These are phyloP conservation scores for Aplocera efformata DNA, from an alignment of 2,888 invertebrate genomes.

Conservation along the genomic window DNA sequence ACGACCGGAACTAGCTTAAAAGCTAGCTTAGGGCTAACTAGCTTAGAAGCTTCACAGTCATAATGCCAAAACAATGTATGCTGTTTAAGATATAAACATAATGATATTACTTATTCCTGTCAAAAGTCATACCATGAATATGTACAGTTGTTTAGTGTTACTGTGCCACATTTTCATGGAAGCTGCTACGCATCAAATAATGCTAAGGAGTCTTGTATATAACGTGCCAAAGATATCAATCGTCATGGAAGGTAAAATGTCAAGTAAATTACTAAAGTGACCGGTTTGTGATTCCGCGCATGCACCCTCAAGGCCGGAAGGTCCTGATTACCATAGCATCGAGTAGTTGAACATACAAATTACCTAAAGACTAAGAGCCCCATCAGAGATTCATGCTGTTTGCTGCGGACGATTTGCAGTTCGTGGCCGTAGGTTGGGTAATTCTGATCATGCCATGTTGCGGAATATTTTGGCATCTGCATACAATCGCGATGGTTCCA, in stretches of 20 bases:
- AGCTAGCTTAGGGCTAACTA: no score
- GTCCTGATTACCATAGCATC: slow-evolving; percentile 48
- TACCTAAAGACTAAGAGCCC: slow-evolving; percentile 31
- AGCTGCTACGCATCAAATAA: no score
- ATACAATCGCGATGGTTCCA: slow-evolving; percentile 10
- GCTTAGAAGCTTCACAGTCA: no score
- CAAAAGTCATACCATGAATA: no score
- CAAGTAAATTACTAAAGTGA: slow-evolving; percentile 20
- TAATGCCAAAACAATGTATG: no score
- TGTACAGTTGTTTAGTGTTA: no score
- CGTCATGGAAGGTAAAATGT: slow-evolving; percentile 17
- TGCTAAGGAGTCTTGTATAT: no score
- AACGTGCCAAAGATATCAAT: slow-evolving; percentile 13
- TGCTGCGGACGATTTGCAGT: slow-evolving; percentile 26
- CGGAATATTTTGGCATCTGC: slow-evolving; percentile 36
- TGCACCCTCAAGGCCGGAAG: slow-evolving; percentile 53
- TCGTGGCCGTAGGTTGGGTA: slow-evolving; percentile 47
- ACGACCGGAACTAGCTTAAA: no score
- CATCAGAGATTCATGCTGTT: slow-evolving; percentile 56
- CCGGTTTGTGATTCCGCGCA: slow-evolving; percentile 35
- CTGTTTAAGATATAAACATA: no score
- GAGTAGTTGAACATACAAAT: slow-evolving; percentile 47
- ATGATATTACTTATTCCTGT: no score
- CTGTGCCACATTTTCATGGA: no score
- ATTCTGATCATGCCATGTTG: slow-evolving; percentile 54